These are phyloP conservation scores for Lutraria rhynchaena DNA, from an alignment of 1,140 invertebrate species.

Conservation along the genomic window DNA sequence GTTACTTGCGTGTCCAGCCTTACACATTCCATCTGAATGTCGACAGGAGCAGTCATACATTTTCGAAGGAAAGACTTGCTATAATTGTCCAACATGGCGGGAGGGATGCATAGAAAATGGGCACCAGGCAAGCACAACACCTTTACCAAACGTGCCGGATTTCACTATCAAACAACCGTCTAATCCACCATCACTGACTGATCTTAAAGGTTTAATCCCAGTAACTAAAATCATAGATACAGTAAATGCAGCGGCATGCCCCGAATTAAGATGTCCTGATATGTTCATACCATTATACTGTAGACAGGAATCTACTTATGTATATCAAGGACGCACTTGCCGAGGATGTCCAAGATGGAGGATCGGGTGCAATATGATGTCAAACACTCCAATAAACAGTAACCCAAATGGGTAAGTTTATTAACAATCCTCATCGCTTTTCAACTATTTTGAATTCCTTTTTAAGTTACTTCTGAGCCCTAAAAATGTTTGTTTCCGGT, in stretches of 20 bases:
- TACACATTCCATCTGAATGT: conserved; percentile 36
- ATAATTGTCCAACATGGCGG: conserved; percentile 53
- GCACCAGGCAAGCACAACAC: not conserved
- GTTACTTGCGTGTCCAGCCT: conserved; percentile 23
- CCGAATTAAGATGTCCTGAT: conserved; percentile 37
- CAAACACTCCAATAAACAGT: not conserved
- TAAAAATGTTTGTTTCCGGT: no score
- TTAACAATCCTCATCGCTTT: no score
- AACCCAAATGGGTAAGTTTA: conserved; percentile 52
- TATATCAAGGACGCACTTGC: conserved; percentile 22
- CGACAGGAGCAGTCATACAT: conserved; percentile 15
- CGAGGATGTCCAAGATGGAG: conserved; percentile 42
- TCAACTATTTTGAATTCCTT: no score
- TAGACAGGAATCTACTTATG: conserved; percentile 16
- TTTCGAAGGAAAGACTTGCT: conserved; percentile 22
- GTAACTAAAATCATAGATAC: conserved; percentile 13
- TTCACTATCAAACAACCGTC: not conserved
- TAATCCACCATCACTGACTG: conserved; percentile 4
- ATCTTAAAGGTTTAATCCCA: conserved; percentile 32
- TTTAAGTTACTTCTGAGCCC: no score
- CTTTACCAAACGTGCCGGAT: not conserved
- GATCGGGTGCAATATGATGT: conserved; percentile 3
- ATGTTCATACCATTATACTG: conserved; percentile 36
- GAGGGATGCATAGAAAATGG: conserved; percentile 12
- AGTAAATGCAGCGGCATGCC: conserved; percentile 12